Evolutionary conservation across 2,113 vertebrate genomes (phyloP).

Genomic region (Syngnathus floridae): DNA sequence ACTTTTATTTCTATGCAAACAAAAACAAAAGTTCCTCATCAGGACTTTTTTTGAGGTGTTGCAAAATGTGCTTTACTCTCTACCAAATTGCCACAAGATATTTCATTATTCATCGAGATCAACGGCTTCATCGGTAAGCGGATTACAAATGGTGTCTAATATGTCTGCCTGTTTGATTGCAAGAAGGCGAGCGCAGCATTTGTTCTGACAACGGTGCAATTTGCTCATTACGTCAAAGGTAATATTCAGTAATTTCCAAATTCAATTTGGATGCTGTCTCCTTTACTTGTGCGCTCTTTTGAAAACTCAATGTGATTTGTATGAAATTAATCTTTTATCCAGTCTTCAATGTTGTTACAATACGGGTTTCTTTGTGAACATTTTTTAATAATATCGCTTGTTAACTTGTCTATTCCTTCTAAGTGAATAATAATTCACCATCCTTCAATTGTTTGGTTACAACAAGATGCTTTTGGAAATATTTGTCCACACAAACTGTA

Average conservation of each 20-base stretch:
- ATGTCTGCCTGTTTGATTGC: slow-evolving; percentile 27
- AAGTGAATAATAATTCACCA: neutral
- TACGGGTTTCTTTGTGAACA: neutral
- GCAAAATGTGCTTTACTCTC: neutral
- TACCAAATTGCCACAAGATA: slow-evolving; percentile 1
- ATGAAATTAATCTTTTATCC: too few relatives aligned
- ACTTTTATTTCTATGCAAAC: slow-evolving; percentile 3
- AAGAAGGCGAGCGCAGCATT: slow-evolving; percentile 21
- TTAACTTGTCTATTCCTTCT: neutral
- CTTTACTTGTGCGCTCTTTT: slow-evolving; percentile 22
- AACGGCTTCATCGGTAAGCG: slow-evolving; percentile 27
- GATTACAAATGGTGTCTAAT: slow-evolving; percentile 42
- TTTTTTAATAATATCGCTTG: neutral
- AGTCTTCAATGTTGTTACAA: too few relatives aligned
- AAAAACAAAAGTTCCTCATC: neutral
- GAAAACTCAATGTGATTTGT: neutral
- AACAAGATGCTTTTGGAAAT: neutral
- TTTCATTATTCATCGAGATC: slow-evolving; percentile 39
- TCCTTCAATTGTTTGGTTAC: too few relatives aligned
- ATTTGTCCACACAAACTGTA: neutral
- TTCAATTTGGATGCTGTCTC: slow-evolving; percentile 35
- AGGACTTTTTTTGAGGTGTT: neutral
- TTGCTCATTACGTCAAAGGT: slow-evolving; percentile 6
- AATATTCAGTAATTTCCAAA: slow-evolving; percentile 31
- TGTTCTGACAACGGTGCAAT: slow-evolving; percentile 21